A percentile compares a stretch with the other conserved stretches of the same genome.
phyloP scores from a whole-genome alignment of 1,140 invertebrate genomes.

The Eueides isabella region DNA sequence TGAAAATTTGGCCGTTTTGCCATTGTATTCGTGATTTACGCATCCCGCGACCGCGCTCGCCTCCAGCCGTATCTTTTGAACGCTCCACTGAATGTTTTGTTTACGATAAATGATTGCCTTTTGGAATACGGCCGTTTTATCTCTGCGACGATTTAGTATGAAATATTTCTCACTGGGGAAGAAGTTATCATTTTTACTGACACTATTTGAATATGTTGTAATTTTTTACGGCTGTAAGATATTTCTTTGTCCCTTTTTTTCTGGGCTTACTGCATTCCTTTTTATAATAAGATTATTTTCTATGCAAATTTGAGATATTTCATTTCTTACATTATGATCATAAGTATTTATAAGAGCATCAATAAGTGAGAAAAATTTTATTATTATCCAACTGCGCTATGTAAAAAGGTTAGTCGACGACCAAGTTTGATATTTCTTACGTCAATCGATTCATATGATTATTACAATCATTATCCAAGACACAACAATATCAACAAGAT shows the following conservation, averaged over 20 bases:
- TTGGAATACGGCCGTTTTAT: conserved; percentile 40
- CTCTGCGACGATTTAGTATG: conserved; percentile 34
- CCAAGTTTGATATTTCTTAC: too few relatives aligned
- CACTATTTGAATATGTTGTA: conserved; percentile 23
- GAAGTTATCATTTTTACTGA: conserved; percentile 30
- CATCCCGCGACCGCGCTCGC: conserved; percentile 31
- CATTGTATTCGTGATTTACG: conserved; percentile 44
- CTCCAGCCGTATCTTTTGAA: conserved; percentile 44
- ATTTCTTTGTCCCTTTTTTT: not conserved
- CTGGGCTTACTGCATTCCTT: not conserved
- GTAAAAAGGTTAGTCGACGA: too few relatives aligned
- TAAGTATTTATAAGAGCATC: not conserved
- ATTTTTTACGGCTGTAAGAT: not conserved
- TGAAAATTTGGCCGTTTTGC: conserved; percentile 20
- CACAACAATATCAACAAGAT: too few relatives aligned
- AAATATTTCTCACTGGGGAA: conserved; percentile 23
- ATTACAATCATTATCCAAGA: too few relatives aligned
- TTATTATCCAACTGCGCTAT: too few relatives aligned
- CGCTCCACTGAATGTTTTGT: conserved; percentile 45
- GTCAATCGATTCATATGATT: too few relatives aligned
- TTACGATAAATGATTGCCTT: conserved; percentile 45
- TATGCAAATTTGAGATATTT: not conserved
- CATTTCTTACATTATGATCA: too few relatives aligned
- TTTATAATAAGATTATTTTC: not conserved
- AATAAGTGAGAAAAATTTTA: too few relatives aligned